Conservation (phyloP, 1,140 invertebrate genomes). For the Aphis craccivora region DNA sequence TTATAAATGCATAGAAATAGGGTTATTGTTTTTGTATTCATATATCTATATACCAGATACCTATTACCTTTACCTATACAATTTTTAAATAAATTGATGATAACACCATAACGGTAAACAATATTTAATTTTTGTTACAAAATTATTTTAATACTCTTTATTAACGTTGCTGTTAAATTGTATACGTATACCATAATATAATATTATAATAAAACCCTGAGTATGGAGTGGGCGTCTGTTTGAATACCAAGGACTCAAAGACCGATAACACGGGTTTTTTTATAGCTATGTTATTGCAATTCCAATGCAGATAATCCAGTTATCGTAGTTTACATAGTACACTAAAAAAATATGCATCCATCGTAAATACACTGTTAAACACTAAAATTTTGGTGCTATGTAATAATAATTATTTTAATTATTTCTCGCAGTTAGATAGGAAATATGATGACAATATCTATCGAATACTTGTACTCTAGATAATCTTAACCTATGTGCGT, state of each 20-base stretch:
- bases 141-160: not conserved
- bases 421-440: not conserved
- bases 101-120: not conserved
- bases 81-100: not conserved
- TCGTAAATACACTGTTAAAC: constrained; percentile 18
- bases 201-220: not conserved
- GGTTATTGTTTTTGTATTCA: not conserved
- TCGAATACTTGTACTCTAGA: not conserved
- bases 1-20: no score
- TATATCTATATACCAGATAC: not conserved
- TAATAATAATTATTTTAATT: not conserved
- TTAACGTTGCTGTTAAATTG: not conserved
- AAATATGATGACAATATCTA: not conserved
- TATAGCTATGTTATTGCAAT: constrained; percentile 20
- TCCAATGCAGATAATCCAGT: constrained; percentile 34
- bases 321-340: not conserved
- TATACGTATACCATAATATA: not conserved
- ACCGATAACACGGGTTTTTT: constrained; percentile 30
- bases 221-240: not conserved
- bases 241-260: not conserved
- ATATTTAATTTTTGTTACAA: not conserved
- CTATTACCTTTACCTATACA: not conserved
- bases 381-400: not conserved
- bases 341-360: not conserved
- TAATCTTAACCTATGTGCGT: not conserved